Conservation (phyloP, 1,140 invertebrate species). For the Andricus grossulariae region DNA sequence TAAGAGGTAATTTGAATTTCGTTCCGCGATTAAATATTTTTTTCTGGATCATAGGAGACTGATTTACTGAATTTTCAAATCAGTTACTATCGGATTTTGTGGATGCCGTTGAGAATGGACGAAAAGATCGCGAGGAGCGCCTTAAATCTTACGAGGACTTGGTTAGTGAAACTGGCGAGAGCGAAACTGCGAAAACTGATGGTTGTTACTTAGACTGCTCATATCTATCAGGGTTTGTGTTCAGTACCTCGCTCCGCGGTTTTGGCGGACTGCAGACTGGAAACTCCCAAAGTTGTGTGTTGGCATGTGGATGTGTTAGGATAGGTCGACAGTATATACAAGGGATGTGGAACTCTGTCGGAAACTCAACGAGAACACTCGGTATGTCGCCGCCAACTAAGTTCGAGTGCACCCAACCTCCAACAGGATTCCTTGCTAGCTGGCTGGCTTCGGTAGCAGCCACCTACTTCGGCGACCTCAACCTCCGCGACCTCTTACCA, state of each 20-base stretch:
- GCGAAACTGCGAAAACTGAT: conserved; percentile 53
- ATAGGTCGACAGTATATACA: conserved; percentile 36
- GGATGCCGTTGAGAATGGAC: background rate
- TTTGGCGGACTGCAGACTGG: conserved; percentile 44
- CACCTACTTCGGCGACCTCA: conserved; percentile 49
- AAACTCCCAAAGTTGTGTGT: conserved; percentile 49
- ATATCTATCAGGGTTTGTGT: conserved; percentile 63
- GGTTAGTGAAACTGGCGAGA: conserved; percentile 53
- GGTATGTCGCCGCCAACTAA: conserved; percentile 70
- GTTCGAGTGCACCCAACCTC: conserved; percentile 54
- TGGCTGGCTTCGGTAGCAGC: conserved; percentile 50
- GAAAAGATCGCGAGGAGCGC: conserved; percentile 36
- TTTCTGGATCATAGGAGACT: too few relatives aligned
- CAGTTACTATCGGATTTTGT: background rate
- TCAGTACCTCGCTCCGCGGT: conserved; percentile 41
- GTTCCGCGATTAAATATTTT: background rate
- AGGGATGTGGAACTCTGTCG: conserved; percentile 47
- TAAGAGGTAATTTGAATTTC: background rate
- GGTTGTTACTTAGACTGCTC: conserved; percentile 67
- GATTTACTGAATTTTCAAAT: too few relatives aligned
- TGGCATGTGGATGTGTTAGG: conserved; percentile 33
- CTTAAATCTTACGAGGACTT: conserved; percentile 57
- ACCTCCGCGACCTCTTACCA: conserved; percentile 50
- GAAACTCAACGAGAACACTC: conserved; percentile 62
- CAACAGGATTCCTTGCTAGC: conserved; percentile 50